Evolutionary conservation across 2,113 vertebrate genomes (phyloP), one percentile per base, ranked within the genome.

Genomic region (Hymenochirus boettgeri): DNA sequence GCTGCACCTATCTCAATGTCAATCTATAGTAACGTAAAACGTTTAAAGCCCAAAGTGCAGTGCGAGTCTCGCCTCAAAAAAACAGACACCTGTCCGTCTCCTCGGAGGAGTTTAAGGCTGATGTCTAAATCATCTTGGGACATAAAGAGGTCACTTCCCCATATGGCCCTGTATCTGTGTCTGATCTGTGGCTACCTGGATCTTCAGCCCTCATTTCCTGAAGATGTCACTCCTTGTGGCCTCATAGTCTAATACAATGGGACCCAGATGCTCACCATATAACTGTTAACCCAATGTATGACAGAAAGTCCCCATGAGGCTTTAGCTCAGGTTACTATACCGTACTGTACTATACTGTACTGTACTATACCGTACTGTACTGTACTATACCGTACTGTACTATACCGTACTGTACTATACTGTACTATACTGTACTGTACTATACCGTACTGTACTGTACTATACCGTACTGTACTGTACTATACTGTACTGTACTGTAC

Each of bases 221-320:
- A 35, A 31, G 47, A 59, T 13, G 2, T 19, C 9, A 17, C 17
- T 9, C 19, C 47, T 6, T 9, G 51, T 23, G 39, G 55, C 12
- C 35, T 6, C 21, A 21, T 3, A 63, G 33, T 5, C 53, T 15
- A 35, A 21, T 23, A 2, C 3, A 12, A 29, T 23, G 3, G 33
- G 29, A 17, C 19, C 55, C 29, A 5, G 55, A 51, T 11, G 39
- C 64, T 39, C 55, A 29, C 1, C 48, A 58, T 18, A 21, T 18
- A 1, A 52, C 55, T 19, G 26, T 59, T 37, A 67, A 67, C 19
- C 64, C 64, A 17, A 67, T 59, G 64, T 67, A 67, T 52, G 46
- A 67, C 24, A 67, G 29, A 19, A n/a, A 23, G 7, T 3, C 17
- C 6, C 19, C 17, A 3, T 58, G 55, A 45, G 5, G 6, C 29